Base-by-base conservation (phyloP, 2,888 invertebrate genomes). In the Podabrus alpinus region DNA sequence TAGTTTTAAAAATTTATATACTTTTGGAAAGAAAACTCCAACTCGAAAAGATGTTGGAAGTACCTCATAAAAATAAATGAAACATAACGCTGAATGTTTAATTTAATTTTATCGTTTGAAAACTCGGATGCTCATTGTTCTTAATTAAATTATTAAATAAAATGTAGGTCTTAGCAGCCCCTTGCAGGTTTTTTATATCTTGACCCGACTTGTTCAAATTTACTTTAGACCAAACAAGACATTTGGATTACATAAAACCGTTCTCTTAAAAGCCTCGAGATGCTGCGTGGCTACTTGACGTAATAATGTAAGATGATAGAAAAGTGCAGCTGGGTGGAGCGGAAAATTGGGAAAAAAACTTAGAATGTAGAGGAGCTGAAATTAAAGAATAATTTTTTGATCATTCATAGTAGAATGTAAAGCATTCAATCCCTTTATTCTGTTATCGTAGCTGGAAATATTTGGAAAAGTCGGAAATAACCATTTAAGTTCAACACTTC, bases 381-480 rank as follows among this genome's bases (percentile, higher is more conserved):
- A 45, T 45, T 45, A 45, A 45, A 9, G 45, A n/a, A 29, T 29
- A 29, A 29, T 29, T 29, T 29, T 13, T 29, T 13, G 29, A 45
- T 45, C 45, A 45, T 45, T 45, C 45, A 45, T n/a, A 45, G 45
- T 45, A n/a, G n/a, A 45, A 45, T n/a, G 45, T 45, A n/a, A 45
- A n/a, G n/a, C 45, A 45, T 4, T 15, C 17, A 45, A 66, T 64
- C 70, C 13, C 59, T 45, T 66, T 45, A 60, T 66, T 71, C 66
- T 17, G 19, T 66, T 71, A 64, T 15, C 45, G 71, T 16, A 25
- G 59, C 21, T 45, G 71, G 66, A 71, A 19, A 61, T 72, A 73
- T 68, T 73, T 66, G 69, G 66, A 69, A 66, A 73, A 66, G 45
- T 64, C 61, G 69, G 66, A 69, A 69, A 69, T 73, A 69, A 73